These are phyloP conservation scores for Pseudorhiza aurosa DNA, from an alignment of 30 jellyfish, hydroid and myxozoan genomes.

Conservation along the genomic window DNA sequence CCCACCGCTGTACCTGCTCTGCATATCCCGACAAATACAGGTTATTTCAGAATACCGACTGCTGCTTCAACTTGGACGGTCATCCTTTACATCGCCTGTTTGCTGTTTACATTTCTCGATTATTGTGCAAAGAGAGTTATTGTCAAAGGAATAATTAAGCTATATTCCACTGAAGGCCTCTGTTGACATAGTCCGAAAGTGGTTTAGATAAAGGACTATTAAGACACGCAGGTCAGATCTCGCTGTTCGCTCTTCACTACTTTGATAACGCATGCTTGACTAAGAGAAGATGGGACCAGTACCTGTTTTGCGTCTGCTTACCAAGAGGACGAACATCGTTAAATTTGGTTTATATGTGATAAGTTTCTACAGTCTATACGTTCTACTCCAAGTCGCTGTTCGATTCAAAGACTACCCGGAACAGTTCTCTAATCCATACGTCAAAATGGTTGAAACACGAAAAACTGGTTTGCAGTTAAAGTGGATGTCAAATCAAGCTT, in stretches of 20 bases:
- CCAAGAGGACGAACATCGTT: background rate
- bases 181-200: conserved; percentile 47
- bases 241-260: background rate
- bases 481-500: conserved; percentile 24
- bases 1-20: conserved; percentile 34
- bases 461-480: conserved; percentile 42
- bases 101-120: conserved; percentile 52
- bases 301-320: conserved; percentile 7
- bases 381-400: conserved; percentile 4
- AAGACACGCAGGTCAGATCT: conserved; percentile 35
- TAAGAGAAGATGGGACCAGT: conserved; percentile 5
- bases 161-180: conserved; percentile 44
- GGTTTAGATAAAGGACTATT: conserved; percentile 39
- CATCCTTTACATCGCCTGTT: conserved; percentile 28
- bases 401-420: background rate
- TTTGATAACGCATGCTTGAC: background rate
- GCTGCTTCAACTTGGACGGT: conserved; percentile 17
- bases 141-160: conserved; percentile 63
- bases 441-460: conserved; percentile 2
- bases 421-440: background rate
- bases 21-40: conserved; percentile 12
- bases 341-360: conserved; percentile 8
- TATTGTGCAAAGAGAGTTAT: conserved; percentile 61
- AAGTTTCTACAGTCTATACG: conserved; percentile 6
- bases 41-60: conserved; percentile 4